Evolutionary conservation across 2,113 vertebrate genomes (phyloP).

Genomic region (Andinoacara biseriatus): DNA sequence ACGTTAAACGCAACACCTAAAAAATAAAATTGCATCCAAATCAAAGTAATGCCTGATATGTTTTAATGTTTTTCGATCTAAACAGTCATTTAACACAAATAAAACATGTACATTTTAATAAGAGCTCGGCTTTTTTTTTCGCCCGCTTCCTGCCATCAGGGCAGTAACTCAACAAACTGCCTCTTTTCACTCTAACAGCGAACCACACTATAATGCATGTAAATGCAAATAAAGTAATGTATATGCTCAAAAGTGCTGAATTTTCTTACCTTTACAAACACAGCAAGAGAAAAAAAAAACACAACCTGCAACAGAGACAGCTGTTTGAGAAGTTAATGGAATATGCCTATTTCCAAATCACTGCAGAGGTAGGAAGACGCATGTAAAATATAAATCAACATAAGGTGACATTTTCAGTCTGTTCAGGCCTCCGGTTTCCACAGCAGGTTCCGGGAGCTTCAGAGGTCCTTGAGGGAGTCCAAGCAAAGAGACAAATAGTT

Average conservation of each 20-base stretch:
- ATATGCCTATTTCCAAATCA: constrained; percentile 70
- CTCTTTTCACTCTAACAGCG: constrained; percentile 48
- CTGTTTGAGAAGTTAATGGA: constrained; percentile 64
- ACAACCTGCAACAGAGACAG: constrained; percentile 67
- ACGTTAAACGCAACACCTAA: not conserved
- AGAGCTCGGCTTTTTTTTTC: constrained; percentile 45
- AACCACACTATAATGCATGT: constrained; percentile 47
- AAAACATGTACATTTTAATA: constrained; percentile 72
- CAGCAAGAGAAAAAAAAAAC: constrained; percentile 65
- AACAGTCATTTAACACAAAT: constrained; percentile 73
- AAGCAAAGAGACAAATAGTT: constrained; percentile 49
- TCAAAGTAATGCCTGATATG: constrained; percentile 72
- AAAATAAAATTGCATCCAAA: constrained; percentile 54
- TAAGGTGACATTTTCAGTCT: constrained; percentile 63
- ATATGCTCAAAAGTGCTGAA: constrained; percentile 79
- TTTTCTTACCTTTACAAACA: constrained; percentile 78
- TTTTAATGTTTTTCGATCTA: constrained; percentile 77
- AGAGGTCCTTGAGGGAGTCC: constrained; percentile 49
- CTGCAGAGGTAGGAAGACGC: constrained; percentile 76
- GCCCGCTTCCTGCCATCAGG: constrained; percentile 44
- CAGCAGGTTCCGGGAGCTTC: constrained; percentile 26
- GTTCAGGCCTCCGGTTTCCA: constrained; percentile 32
- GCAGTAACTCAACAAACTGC: constrained; percentile 57
- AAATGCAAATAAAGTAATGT: constrained; percentile 46
- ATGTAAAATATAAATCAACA: constrained; percentile 68